Percentiles rank a stretch among this genome's conserved stretches.
phyloP scores from a whole-genome alignment of 2,888 invertebrate species.

The Eristalinus aeneus region DNA sequence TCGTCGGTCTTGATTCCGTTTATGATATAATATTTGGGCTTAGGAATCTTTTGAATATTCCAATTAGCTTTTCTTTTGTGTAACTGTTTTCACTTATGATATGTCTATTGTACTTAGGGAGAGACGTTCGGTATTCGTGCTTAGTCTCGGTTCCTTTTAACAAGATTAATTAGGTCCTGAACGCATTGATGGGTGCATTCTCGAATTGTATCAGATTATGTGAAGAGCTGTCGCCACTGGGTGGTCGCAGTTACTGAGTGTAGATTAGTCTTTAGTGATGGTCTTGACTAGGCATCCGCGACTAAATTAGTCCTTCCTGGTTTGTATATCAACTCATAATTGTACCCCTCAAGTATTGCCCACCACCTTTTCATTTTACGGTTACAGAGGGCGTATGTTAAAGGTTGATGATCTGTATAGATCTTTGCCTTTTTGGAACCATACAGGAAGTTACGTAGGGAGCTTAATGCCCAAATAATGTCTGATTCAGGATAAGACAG shows the following conservation, averaged over 20 bases:
- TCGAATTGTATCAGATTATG: background rate
- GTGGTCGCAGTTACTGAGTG: background rate
- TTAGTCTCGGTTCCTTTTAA: too few species aligned
- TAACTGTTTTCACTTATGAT: background rate
- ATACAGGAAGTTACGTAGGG: conserved; percentile 26
- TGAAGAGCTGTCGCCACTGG: background rate
- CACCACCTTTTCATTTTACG: background rate
- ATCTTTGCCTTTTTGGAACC: conserved; percentile 21
- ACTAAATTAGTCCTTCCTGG: background rate
- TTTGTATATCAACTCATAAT: background rate
- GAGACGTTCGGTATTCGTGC: too few species aligned
- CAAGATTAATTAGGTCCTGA: background rate
- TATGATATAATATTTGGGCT: background rate
- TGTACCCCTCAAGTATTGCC: conserved; percentile 6
- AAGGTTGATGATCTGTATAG: conserved; percentile 51
- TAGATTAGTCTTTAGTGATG: background rate
- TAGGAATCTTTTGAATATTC: background rate
- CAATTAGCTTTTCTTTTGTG: background rate
- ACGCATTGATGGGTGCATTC: background rate
- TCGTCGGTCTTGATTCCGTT: background rate
- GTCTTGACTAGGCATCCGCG: background rate
- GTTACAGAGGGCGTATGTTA: background rate
- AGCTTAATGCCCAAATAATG: too few species aligned
- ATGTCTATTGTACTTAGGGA: too few species aligned
- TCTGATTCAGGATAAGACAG: conserved; percentile 18